Percentiles rank a stretch among this genome's conserved stretches.
These are phyloP conservation scores for Aleadryas rufinucha DNA, from an alignment of 2,113 vertebrate species.

Conservation along the genomic window DNA sequence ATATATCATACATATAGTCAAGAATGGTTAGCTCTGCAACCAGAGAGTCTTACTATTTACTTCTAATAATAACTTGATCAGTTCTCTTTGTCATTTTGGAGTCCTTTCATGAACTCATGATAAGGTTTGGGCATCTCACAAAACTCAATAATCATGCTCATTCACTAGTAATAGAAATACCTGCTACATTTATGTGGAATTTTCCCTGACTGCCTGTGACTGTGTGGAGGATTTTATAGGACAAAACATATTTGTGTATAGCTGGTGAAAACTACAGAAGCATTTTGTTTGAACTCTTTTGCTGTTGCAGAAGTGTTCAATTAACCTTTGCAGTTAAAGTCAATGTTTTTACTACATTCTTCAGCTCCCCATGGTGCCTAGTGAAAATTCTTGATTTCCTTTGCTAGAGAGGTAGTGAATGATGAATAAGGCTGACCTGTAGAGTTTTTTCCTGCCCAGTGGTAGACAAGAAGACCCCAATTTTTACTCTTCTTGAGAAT, in stretches of 20 bases:
- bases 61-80: background rate
- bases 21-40: background rate
- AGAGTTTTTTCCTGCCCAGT: background rate
- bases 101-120: background rate
- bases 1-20: background rate
- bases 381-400: background rate
- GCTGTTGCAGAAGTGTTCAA: conserved; percentile 16
- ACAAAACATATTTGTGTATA: background rate
- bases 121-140: background rate
- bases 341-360: conserved; percentile 15
- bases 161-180: background rate
- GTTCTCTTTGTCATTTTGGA: background rate
- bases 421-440: background rate
- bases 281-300: background rate
- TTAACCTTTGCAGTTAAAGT: conserved; percentile 25
- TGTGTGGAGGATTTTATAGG: background rate
- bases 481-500: background rate
- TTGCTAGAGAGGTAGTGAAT: background rate
- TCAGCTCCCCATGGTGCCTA: background rate
- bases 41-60: background rate
- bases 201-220: background rate
- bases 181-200: background rate
- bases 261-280: background rate
- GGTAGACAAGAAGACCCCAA: background rate
- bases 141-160: background rate